These are phyloP conservation scores for Peromyscus californicus DNA, from an alignment of 2,113 vertebrate species.

Conservation along the genomic window DNA sequence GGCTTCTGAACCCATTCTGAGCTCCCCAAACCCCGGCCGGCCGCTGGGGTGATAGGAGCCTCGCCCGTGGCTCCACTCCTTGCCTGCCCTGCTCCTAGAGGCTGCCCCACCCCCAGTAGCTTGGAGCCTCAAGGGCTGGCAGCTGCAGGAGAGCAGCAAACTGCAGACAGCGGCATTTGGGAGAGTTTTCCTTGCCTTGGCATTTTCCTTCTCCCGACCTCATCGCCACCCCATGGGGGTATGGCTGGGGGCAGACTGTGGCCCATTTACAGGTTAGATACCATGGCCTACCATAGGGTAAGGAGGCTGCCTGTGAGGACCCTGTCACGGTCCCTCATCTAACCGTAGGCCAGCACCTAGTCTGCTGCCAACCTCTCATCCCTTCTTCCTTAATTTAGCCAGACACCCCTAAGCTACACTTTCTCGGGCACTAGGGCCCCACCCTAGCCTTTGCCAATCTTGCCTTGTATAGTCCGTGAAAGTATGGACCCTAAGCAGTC, in stretches of 20 bases:
- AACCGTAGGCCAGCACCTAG: neutral
- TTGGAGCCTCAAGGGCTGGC: conserved; percentile 55
- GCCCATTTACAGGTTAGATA: conserved; percentile 30
- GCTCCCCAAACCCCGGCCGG: neutral
- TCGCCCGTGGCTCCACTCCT: neutral
- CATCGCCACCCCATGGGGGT: neutral
- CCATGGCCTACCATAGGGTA: neutral
- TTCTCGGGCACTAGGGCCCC: neutral
- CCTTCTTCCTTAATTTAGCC: neutral
- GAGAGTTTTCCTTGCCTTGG: conserved; percentile 69
- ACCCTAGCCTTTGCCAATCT: neutral
- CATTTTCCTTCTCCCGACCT: conserved; percentile 29
- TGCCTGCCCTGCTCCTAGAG: neutral
- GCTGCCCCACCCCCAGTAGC: conserved; percentile 31
- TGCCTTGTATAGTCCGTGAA: neutral
- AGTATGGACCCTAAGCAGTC: neutral
- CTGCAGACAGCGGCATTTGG: conserved; percentile 66
- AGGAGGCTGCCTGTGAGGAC: neutral
- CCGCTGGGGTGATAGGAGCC: neutral
- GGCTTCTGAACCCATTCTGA: neutral
- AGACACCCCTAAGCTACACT: neutral
- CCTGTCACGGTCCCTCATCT: neutral
- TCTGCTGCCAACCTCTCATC: neutral
- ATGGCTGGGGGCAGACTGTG: neutral
- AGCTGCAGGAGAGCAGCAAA: conserved; percentile 62